Conservation (phyloP, 2,797 vertebrate genomes). For the Pipistrellus nathusii region DNA sequence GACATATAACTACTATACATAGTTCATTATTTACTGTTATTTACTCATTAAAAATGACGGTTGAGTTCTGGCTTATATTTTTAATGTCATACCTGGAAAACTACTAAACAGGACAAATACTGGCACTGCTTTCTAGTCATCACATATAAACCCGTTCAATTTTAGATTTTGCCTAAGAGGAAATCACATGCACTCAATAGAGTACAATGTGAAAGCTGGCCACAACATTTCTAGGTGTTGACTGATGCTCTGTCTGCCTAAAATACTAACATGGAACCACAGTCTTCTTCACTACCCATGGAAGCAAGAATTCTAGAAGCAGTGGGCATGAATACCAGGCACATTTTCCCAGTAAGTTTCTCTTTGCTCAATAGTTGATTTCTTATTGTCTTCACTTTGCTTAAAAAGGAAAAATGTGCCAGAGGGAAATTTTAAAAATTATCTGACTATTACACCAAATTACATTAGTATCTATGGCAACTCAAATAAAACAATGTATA, state of each 20-base stretch:
- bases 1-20: constrained; percentile 26
- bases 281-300: background rate
- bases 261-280: background rate
- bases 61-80: background rate
- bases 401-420: constrained; percentile 25
- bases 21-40: background rate
- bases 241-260: background rate
- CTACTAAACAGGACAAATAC: constrained; percentile 31
- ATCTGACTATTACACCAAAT: constrained; percentile 39
- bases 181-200: background rate
- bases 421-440: background rate
- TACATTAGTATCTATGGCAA: constrained; percentile 49
- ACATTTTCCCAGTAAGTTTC: background rate
- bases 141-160: background rate
- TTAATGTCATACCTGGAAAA: background rate
- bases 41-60: constrained; percentile 15
- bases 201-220: background rate
- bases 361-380: background rate
- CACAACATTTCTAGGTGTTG: background rate
- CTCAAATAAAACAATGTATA: constrained; percentile 43
- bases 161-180: background rate
- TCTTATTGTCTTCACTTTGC: background rate
- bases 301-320: background rate
- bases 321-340: background rate
- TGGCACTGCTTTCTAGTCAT: background rate